Percentiles rank a stretch among this genome's conserved stretches.
Conservation (phyloP, 2,888 invertebrate species). For the Lumbricus terrestris region DNA sequence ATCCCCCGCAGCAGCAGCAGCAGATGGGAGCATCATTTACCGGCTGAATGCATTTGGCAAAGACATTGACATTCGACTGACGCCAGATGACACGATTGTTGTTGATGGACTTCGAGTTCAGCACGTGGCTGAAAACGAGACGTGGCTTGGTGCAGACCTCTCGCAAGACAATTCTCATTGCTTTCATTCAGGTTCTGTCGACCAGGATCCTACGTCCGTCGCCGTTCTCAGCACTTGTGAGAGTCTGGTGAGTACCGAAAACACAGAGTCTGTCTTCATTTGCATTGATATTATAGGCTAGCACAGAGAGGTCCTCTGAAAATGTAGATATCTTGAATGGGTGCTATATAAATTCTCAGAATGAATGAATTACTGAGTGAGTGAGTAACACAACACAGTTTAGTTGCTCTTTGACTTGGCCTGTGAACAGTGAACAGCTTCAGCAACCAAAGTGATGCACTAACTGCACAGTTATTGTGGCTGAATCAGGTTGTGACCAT, state of each 20-base stretch:
- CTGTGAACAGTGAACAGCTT: neutral
- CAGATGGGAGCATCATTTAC: neutral
- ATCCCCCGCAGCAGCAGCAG: neutral
- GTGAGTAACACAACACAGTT: too few relatives aligned
- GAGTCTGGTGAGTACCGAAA: neutral
- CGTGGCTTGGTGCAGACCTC: conserved; percentile 23
- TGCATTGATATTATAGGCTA: too few relatives aligned
- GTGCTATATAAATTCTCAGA: too few relatives aligned
- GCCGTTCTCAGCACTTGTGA: conserved; percentile 15
- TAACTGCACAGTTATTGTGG: neutral
- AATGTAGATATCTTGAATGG: too few relatives aligned
- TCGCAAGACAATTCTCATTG: conserved; percentile 10
- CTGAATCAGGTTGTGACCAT: neutral
- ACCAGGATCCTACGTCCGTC: conserved; percentile 7
- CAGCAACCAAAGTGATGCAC: neutral
- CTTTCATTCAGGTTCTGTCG: conserved; percentile 23
- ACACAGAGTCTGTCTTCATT: too few relatives aligned
- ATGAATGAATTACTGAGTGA: too few relatives aligned
- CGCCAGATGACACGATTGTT: conserved; percentile 14
- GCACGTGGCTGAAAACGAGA: conserved; percentile 15
- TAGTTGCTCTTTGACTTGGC: neutral
- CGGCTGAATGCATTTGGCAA: neutral
- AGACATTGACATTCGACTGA: conserved; percentile 12
- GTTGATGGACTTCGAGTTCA: conserved; percentile 21
- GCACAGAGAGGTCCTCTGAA: too few relatives aligned